These are phyloP conservation scores for Taenaris catops DNA, from an alignment of 2,888 invertebrate species.

Conservation along the genomic window DNA sequence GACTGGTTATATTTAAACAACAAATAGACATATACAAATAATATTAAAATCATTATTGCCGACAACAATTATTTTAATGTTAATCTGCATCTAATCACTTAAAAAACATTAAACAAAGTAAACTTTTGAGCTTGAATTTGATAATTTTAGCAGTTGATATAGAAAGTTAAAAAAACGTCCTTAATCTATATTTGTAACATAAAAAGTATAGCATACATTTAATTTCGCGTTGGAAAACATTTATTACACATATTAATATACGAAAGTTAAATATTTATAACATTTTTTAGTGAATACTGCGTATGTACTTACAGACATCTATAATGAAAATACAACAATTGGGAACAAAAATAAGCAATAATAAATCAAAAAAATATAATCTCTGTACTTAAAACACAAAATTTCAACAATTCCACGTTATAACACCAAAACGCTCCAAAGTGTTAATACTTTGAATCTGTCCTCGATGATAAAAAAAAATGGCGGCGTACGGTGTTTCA, in stretches of 20 bases:
- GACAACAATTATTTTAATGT: slow-evolving; percentile 8
- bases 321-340: slow-evolving; percentile 58
- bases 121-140: neutral
- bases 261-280: slow-evolving; percentile 25
- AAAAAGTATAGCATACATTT: slow-evolving; percentile 5
- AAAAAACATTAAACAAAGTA: slow-evolving; percentile 6
- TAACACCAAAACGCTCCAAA: slow-evolving; percentile 31
- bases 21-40: too few relatives aligned
- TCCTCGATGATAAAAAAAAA: slow-evolving; percentile 11
- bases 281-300: slow-evolving; percentile 33
- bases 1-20: too few relatives aligned
- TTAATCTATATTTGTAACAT: slow-evolving; percentile 6
- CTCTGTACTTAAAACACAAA: slow-evolving; percentile 51
- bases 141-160: too few relatives aligned
- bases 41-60: slow-evolving; percentile 5
- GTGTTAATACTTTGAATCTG: slow-evolving; percentile 11
- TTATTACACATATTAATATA: slow-evolving; percentile 13
- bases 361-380: slow-evolving; percentile 75
- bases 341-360: slow-evolving; percentile 52
- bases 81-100: slow-evolving; percentile 16
- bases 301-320: slow-evolving; percentile 34
- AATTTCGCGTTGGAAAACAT: slow-evolving; percentile 3
- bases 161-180: slow-evolving; percentile 1
- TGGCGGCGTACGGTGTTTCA: slow-evolving; percentile 31
- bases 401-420: slow-evolving; percentile 65